Conservation (phyloP, 2,797 vertebrate genomes). For the Acipenser ruthenus region DNA sequence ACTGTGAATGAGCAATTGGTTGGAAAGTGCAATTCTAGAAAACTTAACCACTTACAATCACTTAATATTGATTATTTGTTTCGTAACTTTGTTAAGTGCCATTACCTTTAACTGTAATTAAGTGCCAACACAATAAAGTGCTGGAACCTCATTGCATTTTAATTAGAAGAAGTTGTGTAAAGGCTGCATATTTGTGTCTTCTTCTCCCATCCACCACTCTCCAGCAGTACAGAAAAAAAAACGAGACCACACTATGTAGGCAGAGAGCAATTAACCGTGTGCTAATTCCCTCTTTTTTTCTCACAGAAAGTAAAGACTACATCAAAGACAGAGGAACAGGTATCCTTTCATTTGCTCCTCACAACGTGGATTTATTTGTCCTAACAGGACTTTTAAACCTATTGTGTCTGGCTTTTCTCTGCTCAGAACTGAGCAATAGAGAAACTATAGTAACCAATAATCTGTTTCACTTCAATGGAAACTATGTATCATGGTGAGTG, state of each 20-base stretch:
- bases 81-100: too few species aligned
- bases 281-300: constrained; percentile 30
- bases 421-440: constrained; percentile 51
- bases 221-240: constrained; percentile 25
- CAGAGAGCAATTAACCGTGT: constrained; percentile 34
- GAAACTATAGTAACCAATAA: constrained; percentile 78
- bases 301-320: constrained; percentile 35
- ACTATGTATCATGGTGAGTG: constrained; percentile 67
- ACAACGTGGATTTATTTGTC: constrained; percentile 39
- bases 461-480: constrained; percentile 69
- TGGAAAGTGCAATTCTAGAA: too few species aligned
- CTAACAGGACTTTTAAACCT: constrained; percentile 43
- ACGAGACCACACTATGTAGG: constrained; percentile 35
- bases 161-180: too few species aligned
- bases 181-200: background rate
- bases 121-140: too few species aligned
- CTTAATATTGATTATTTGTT: too few species aligned
- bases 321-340: constrained; percentile 47
- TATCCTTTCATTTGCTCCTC: constrained; percentile 44
- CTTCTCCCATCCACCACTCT: background rate
- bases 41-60: too few species aligned
- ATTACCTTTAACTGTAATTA: too few species aligned
- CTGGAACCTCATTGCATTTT: too few species aligned
- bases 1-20: too few species aligned
- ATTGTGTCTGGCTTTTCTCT: constrained; percentile 50